Percentiles rank a stretch among this genome's conserved stretches.
Evolutionary conservation across 2,797 vertebrate genomes (phyloP).

Genomic region (Botia almorhae): DNA sequence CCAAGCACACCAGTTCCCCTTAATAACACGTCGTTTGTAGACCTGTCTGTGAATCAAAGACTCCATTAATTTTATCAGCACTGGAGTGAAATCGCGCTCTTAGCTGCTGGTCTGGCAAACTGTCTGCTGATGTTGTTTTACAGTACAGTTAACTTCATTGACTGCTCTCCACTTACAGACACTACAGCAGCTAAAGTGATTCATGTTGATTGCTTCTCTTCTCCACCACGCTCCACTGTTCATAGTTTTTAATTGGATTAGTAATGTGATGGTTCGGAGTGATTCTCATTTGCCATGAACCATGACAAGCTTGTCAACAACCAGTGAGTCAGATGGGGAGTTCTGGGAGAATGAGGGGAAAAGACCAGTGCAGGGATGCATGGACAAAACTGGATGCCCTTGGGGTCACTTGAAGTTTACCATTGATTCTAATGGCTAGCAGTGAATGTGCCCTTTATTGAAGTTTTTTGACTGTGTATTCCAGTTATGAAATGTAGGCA

Average conservation of each 20-base stretch:
- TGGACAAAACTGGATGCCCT: neutral
- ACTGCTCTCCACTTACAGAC: constrained; percentile 63
- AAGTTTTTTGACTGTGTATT: neutral
- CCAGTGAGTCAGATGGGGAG: constrained; percentile 65
- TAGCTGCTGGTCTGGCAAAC: constrained; percentile 19
- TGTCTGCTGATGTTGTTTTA: constrained; percentile 37
- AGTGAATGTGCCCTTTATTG: constrained; percentile 19
- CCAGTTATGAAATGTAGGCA: neutral
- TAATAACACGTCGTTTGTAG: neutral
- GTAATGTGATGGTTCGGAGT: constrained; percentile 65
- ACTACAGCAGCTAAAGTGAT: constrained; percentile 71
- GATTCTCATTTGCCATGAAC: constrained; percentile 70
- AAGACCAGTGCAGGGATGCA: neutral
- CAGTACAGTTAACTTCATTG: constrained; percentile 57
- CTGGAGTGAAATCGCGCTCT: neutral
- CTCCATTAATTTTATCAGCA: constrained; percentile 18
- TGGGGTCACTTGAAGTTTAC: constrained; percentile 78
- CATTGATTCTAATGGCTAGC: constrained; percentile 56
- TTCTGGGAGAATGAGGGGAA: constrained; percentile 62
- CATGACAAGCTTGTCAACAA: constrained; percentile 68
- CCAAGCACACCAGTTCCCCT: neutral
- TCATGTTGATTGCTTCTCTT: constrained; percentile 78
- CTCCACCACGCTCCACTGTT: constrained; percentile 72
- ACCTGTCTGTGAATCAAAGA: constrained; percentile 10
- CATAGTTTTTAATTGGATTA: constrained; percentile 73